phyloP scores from a whole-genome alignment of 2,797 vertebrate species.

The Falco cherrug region DNA sequence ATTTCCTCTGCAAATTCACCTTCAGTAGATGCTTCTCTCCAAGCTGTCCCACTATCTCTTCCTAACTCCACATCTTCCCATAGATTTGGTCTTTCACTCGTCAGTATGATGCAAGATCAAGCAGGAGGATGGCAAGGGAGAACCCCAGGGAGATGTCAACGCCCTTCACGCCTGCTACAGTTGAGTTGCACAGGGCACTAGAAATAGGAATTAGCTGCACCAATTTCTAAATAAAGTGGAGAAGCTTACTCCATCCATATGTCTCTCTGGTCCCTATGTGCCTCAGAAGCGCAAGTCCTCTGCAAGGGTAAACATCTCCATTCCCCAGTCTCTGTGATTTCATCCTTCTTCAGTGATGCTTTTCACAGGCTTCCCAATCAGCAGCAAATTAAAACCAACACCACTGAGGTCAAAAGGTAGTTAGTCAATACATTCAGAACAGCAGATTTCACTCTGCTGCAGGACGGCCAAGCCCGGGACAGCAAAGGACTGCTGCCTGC shows the following conservation, averaged over 20 bases:
- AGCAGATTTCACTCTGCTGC: neutral
- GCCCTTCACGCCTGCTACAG: neutral
- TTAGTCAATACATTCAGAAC: neutral
- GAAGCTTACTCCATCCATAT: neutral
- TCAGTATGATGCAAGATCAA: neutral
- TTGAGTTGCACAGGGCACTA: neutral
- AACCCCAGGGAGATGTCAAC: neutral
- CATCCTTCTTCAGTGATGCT: neutral
- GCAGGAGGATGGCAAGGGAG: neutral
- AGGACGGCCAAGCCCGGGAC: neutral
- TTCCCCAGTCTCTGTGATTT: neutral
- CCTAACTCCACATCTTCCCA: neutral
- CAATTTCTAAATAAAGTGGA: neutral
- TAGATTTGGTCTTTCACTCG: neutral
- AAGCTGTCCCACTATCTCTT: neutral
- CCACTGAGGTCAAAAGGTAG: neutral
- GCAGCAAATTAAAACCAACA: neutral
- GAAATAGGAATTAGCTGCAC: neutral
- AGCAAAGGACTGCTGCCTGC: neutral
- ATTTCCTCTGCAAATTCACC: neutral
- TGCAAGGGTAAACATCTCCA: neutral
- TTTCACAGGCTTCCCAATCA: neutral
- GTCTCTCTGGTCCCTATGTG: accelerated
- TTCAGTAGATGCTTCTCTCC: neutral
- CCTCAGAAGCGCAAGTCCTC: neutral